Conservation (phyloP, 2,113 vertebrate genomes). For the Brevimyrus niger region DNA sequence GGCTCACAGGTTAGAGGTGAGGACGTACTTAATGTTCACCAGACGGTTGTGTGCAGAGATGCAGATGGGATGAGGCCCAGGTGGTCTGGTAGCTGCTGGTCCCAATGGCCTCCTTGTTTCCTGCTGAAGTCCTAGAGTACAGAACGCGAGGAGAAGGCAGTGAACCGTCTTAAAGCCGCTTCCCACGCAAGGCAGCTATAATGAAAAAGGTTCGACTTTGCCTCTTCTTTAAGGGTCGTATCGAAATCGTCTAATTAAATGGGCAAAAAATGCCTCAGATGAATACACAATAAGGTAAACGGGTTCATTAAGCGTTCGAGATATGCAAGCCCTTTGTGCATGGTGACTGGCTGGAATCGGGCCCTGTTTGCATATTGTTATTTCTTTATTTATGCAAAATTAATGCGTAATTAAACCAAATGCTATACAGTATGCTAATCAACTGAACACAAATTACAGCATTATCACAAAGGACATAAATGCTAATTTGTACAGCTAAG, state of each 20-base stretch:
- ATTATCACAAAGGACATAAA: constrained; percentile 6
- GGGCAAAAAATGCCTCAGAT: constrained; percentile 7
- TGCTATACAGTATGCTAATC: constrained; percentile 1
- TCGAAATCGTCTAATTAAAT: background rate
- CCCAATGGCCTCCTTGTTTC: background rate
- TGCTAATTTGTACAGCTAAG: background rate
- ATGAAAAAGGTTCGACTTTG: background rate
- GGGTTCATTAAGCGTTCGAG: background rate
- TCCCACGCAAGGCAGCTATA: background rate
- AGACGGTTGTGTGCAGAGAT: background rate
- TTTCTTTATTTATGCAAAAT: constrained; percentile 7
- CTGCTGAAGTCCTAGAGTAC: background rate
- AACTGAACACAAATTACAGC: constrained; percentile 8
- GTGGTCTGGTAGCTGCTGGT: background rate
- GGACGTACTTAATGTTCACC: background rate
- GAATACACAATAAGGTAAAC: background rate
- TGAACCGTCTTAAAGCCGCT: background rate
- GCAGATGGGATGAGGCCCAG: background rate
- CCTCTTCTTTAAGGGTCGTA: background rate
- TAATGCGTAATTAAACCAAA: constrained; percentile 7
- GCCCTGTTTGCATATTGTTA: background rate
- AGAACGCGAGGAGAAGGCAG: background rate
- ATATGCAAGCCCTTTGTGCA: background rate
- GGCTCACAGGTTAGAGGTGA: background rate
- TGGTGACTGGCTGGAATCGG: background rate